Base-by-base conservation (phyloP, 2,888 invertebrate species). In the Ceratothoa steindachneri region DNA sequence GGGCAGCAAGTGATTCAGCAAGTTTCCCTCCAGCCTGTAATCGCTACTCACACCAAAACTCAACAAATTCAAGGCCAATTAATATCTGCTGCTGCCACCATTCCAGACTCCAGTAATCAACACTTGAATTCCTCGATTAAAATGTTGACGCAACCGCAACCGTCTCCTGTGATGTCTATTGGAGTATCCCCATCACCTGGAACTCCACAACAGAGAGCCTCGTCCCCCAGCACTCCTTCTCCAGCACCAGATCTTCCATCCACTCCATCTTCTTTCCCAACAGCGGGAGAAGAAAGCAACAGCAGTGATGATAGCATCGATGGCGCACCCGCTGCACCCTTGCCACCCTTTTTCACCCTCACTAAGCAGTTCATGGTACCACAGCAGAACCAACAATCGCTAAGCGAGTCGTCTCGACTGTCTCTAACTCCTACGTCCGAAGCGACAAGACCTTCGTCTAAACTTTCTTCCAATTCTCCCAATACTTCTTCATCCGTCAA, bases 291-390 rank as follows among this genome's bases (percentile, higher is more conserved):
- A 15, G 29, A 41, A 1, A 64, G 22, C 29, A 70, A 29, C 24
- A 70, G 30, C 22, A 30, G 30, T 19, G 55, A 69, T 52, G 30
- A 51, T 24, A 52, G 52, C n/a, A 28, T 15, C 4, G 53, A 52
- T 12, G 29, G 69, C 4, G 55, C 53, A 7, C 31, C 69, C 9
- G 73, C 71, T 27, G 74, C 71, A 29, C 69, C 79, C 53, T 64
- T 79, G 53, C 79, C 79, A 29, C 79, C 79, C n/a, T 79, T 79
- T 60, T 76, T 79, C 28, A 79, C 79, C 15, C 67, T 79, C 19
- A 64, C 73, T 1, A 79, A 79, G 67, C 72, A 76, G 24, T 79
- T 76, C 29, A 76, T 79, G 27, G 67, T 73, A 69, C 73, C 71
- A 27, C 67, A 67, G n/a, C 67, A 51, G 12, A 66, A 19, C 30